Conservation (phyloP, 64 coral and sea anemone genomes). For the Pocillopora damicornis region DNA sequence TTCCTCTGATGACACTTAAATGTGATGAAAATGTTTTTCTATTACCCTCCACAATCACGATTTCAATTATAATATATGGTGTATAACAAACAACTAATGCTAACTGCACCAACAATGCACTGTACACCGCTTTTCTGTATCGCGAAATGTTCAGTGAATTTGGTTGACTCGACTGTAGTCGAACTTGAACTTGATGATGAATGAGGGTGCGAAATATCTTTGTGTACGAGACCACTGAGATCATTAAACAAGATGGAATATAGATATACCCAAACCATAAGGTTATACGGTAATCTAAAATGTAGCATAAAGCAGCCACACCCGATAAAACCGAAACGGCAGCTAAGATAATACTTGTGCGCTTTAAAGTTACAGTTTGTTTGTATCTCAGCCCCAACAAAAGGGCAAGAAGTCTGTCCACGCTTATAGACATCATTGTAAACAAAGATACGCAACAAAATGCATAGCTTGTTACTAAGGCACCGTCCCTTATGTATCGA, state of each 20-base stretch:
- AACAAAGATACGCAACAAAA: background rate
- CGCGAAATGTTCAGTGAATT: background rate
- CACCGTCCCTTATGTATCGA: background rate
- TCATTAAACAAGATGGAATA: background rate
- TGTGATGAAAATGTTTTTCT: background rate
- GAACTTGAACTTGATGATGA: background rate
- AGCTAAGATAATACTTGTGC: background rate
- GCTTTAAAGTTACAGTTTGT: background rate
- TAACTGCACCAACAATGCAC: background rate
- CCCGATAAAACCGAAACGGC: background rate
- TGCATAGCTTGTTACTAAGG: background rate
- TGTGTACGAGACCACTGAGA: background rate
- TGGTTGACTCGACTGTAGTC: background rate
- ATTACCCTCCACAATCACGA: background rate
- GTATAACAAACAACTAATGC: background rate
- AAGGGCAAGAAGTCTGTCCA: background rate
- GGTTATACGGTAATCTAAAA: background rate
- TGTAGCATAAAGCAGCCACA: background rate
- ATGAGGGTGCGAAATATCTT: background rate
- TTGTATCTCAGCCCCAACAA: background rate
- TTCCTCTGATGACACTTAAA: no score
- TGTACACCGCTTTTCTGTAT: background rate
- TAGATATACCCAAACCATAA: background rate
- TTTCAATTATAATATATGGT: background rate
- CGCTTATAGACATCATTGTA: background rate